Evolutionary conservation across 2,888 invertebrate species (phyloP), one percentile per base, ranked within the genome.

Genomic region (Urechis unicinctus): DNA sequence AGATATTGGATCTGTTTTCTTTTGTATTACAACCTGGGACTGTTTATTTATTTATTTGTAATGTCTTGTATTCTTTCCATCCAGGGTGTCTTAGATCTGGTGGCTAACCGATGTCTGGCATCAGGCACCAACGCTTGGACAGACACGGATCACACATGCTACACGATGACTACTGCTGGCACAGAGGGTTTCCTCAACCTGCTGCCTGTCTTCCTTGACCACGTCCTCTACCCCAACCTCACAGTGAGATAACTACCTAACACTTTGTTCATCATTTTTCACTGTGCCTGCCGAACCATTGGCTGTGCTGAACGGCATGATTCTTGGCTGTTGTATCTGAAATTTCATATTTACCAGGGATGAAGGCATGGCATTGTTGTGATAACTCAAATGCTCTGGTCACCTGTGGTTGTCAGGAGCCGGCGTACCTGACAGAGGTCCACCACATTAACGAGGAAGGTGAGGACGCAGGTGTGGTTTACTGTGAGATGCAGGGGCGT

Each of bases 51-150:
- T 25, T 6, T 3, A 6, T 5, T 43, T 43, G 43, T 43, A 22
- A 43, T 13, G 13, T 43, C 21, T 22, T 24, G 22, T 22, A 13
- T 45, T 21, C 3, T 9, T 45, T 45, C 9, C 25, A n/a, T n/a
- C 21, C 65, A 79, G 77, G 92, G 92, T 3, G 85, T 92, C 48
- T 79, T 94, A 59, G 93, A 94, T 79, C 81, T 92, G 52, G 79
- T 92, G 64, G 92, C 93, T 5, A 93, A 92, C 76, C 83, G 91
- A 36, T 92, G 91, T 71, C 82, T 91, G 70, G 91, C 92, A 1
- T 89, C 89, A 43, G 93, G 93, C 1, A 93, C 93, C 2, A 93
- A 94, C 80, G 93, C 92, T 0, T 88, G 87, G 87, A 94, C 93
- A 0, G 86, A 85, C 75, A 74, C 74, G 5, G 92, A 94, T 77